Evolutionary conservation across 2,113 vertebrate species (phyloP), one percentile per base, ranked within the genome.

Genomic region (Campylomormyrus numenius): DNA sequence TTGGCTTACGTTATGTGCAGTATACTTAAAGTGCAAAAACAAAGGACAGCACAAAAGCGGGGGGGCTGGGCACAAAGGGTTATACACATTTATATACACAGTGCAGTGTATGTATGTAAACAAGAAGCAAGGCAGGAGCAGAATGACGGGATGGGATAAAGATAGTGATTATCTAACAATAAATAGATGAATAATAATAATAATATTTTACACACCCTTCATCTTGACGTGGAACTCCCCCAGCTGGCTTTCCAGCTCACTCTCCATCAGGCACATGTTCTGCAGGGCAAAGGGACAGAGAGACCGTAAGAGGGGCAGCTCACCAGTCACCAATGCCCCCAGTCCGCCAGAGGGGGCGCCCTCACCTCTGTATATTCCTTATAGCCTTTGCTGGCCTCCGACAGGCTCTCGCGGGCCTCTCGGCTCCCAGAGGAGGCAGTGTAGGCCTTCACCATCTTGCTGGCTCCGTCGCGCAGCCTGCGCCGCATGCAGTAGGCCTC

Each of bases 241-340:
- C 89, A 99, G 95, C 91, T 98, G 98, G 92, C 95, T 98, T 94
- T 99, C 98, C 90, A 99, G 91, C 89, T 99, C 98, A 0, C 92
- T 98, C 94, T 99, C 98, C 94, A 99, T 87, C 89, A 98, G 92
- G 94, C 98, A 99, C 98, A 99, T 98, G 91, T 97, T 99, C 98
- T 99, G 83, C 49, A 91, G 45, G 91, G 19, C 62, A 46, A 17
- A 56, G 53, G 31, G 45, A 53, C 17, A 77, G 27, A 85, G 35
- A n/a, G 11, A n/a, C 39, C 49, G 31, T 89, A 46, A 31, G n/a
- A 88, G 50, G 31, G 39, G 35, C 17, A 48, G 21, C 4, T 3
- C 58, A 13, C 35, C 35, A 11, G 39, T 31, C 11, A 39, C 0
- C 35, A 7, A 56, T 17, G 6, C 49, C 31, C 5, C 50, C 31